Percentiles rank a stretch among this genome's conserved stretches.
Evolutionary conservation across 2,888 invertebrate species (phyloP).

Genomic region (Drosophila borealis): DNA sequence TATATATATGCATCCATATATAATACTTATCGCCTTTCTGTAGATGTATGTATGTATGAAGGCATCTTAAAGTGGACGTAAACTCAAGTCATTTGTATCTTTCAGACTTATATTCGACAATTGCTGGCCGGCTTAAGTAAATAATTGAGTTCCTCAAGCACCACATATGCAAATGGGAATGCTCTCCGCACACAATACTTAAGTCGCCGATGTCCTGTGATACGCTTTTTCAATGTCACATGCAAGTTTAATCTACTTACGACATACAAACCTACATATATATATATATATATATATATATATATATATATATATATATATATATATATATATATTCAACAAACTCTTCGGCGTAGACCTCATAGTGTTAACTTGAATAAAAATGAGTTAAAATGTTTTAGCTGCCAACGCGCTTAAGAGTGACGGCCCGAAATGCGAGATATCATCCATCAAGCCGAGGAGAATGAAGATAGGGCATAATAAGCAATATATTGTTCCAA

Average conservation of each 20-base stretch:
- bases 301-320: too few species aligned
- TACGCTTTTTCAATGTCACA: conserved; percentile 30
- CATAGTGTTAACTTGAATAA: background rate
- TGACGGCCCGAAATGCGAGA: background rate
- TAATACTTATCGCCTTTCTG: conserved; percentile 29
- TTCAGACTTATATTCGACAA: conserved; percentile 25
- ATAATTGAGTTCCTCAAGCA: conserved; percentile 37
- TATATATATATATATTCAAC: too few species aligned
- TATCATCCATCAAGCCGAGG: background rate
- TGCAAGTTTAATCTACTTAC: conserved; percentile 16
- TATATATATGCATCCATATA: conserved; percentile 26
- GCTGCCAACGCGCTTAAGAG: background rate
- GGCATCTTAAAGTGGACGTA: conserved; percentile 7
- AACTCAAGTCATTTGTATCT: conserved; percentile 1
- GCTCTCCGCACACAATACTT: conserved; percentile 16
- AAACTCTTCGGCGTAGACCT: background rate
- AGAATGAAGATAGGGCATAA: background rate
- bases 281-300: too few species aligned
- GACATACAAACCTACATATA: background rate
- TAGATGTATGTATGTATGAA: conserved; percentile 19
- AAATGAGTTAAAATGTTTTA: background rate
- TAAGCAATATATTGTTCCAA: conserved; percentile 2
- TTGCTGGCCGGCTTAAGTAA: conserved; percentile 20
- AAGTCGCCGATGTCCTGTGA: conserved; percentile 45
- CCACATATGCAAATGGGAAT: conserved; percentile 9